phyloP scores from a whole-genome alignment of 2,797 vertebrate genomes.

The Ctenochaetus hawaiiensis region DNA sequence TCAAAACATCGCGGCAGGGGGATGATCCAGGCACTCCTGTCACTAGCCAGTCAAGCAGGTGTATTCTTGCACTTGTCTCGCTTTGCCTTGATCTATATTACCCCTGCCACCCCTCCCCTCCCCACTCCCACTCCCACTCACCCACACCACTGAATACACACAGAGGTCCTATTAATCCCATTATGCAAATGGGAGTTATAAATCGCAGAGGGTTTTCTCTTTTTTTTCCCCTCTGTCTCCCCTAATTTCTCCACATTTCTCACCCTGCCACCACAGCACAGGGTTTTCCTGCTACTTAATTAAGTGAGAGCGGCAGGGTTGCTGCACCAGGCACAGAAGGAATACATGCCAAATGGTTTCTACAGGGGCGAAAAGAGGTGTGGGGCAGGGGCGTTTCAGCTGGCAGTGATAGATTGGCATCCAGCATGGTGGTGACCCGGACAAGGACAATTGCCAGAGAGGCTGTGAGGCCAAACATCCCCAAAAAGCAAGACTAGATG shows the following conservation, averaged over 20 bases:
- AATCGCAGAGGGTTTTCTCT: constrained; percentile 61
- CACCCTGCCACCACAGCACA: constrained; percentile 56
- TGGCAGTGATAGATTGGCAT: constrained; percentile 79
- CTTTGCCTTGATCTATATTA: constrained; percentile 58
- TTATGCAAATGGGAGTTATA: constrained; percentile 84
- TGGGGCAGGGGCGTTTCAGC: constrained; percentile 50
- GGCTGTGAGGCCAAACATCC: constrained; percentile 38
- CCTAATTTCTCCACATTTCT: constrained; percentile 65
- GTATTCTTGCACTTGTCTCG: constrained; percentile 65
- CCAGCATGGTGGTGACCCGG: constrained; percentile 66
- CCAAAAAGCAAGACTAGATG: constrained; percentile 14
- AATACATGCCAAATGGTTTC: constrained; percentile 56
- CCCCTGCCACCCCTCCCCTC: constrained; percentile 27
- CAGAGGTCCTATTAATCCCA: constrained; percentile 83
- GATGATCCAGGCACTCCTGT: constrained; percentile 39
- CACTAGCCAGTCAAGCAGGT: constrained; percentile 73
- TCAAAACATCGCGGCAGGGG: constrained; percentile 45
- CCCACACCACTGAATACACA: constrained; percentile 68
- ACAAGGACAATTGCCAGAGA: constrained; percentile 68
- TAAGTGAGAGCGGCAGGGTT: constrained; percentile 57
- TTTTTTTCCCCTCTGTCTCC: constrained; percentile 29
- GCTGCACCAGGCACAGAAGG: constrained; percentile 25
- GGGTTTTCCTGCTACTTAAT: constrained; percentile 65
- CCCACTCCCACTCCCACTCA: constrained; percentile 17
- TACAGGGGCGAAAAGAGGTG: constrained; percentile 27